phyloP scores from a whole-genome alignment of 2,113 vertebrate genomes.

The Onychorhynchus coronatus region DNA sequence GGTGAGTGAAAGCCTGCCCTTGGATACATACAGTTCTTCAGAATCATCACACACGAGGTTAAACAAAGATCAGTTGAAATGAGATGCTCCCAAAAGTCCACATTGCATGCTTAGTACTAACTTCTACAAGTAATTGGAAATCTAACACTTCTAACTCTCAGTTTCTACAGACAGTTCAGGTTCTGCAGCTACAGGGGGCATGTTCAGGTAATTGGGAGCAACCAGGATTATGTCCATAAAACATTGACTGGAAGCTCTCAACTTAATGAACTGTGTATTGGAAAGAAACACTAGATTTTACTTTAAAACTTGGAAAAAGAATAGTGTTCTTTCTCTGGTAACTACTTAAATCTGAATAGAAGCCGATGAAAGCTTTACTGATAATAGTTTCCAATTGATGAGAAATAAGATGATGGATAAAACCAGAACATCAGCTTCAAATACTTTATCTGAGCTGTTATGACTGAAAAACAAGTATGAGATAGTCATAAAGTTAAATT shows the following conservation, averaged over 20 bases:
- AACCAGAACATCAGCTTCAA: background rate
- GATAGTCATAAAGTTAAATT: background rate
- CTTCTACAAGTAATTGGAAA: background rate
- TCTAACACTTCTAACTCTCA: background rate
- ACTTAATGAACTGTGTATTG: background rate
- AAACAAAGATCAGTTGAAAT: background rate
- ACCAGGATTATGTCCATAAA: background rate
- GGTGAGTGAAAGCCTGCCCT: background rate
- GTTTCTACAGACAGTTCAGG: background rate
- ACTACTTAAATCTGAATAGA: conserved; percentile 20
- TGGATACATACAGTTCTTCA: background rate
- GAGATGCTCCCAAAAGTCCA: background rate
- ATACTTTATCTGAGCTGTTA: conserved; percentile 4
- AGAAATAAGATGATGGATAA: conserved; percentile 21
- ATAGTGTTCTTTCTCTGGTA: background rate
- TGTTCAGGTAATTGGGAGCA: background rate
- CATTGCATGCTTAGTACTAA: background rate
- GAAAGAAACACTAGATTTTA: background rate
- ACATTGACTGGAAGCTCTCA: background rate
- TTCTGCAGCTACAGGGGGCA: background rate
- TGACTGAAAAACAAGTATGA: background rate
- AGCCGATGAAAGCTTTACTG: conserved; percentile 23
- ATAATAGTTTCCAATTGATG: conserved; percentile 46
- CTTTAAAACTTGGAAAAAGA: conserved; percentile 23
- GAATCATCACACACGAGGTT: background rate